Conservation (phyloP, 2,113 vertebrate species). For the Triplophysa tibetana region DNA sequence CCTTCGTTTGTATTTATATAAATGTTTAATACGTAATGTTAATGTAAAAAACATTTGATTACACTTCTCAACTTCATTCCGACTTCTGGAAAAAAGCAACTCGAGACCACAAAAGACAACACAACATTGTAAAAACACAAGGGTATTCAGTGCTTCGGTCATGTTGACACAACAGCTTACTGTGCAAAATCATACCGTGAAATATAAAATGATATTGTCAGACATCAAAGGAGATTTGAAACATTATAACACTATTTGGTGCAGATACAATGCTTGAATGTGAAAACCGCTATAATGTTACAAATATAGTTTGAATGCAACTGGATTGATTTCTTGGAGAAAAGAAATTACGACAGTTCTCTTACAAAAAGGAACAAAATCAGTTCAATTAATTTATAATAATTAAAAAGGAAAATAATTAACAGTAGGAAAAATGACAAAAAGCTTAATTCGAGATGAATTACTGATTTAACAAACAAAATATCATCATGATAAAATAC, state of each 20-base stretch:
- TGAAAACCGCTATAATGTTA: too few relatives aligned
- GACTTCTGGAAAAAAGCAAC: conserved; percentile 15
- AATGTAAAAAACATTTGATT: too few relatives aligned
- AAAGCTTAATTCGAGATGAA: not conserved
- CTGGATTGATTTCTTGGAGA: too few relatives aligned
- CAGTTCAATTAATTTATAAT: not conserved
- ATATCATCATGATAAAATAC: too few relatives aligned
- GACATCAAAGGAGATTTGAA: not conserved
- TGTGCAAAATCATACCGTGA: not conserved
- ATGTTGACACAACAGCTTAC: not conserved
- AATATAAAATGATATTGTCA: not conserved
- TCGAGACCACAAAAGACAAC: not conserved
- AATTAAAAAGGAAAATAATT: too few relatives aligned
- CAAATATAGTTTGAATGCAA: too few relatives aligned
- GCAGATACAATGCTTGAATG: not conserved
- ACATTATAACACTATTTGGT: not conserved
- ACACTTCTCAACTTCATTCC: not conserved
- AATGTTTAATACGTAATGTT: too few relatives aligned
- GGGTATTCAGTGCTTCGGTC: not conserved
- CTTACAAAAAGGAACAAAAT: not conserved
- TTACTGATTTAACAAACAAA: not conserved
- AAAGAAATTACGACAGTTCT: too few relatives aligned
- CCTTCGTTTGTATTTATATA: too few relatives aligned
- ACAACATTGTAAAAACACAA: not conserved
- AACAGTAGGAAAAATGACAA: not conserved